These are phyloP conservation scores for Xanthostigma xanthostigma DNA, from an alignment of 2,888 invertebrate genomes.

Conservation along the genomic window DNA sequence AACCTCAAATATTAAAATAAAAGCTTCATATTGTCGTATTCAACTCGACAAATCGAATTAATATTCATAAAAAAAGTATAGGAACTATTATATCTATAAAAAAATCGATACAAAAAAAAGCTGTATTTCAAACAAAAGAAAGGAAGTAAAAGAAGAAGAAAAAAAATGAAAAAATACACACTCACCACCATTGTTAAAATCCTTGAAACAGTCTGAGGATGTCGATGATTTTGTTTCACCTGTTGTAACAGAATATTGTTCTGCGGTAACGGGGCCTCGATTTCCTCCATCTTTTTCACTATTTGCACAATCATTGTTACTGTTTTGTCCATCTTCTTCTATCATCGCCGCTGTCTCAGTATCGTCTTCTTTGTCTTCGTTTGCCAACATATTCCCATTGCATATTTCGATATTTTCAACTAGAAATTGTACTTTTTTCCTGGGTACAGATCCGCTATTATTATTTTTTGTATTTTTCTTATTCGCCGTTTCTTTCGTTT, in stretches of 20 bases:
- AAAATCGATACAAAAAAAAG: no score
- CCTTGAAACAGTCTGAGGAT: neutral
- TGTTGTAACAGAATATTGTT: neutral
- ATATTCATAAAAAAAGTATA: no score
- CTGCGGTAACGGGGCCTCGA: neutral
- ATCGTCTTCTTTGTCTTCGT: constrained; percentile 16
- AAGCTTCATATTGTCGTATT: no score
- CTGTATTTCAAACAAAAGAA: no score
- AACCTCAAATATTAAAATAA: no score
- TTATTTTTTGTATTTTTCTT: neutral
- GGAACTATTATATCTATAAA: no score
- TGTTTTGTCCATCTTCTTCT: neutral
- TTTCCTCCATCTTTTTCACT: neutral
- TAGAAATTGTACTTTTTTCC: constrained; percentile 58
- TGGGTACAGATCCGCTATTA: constrained; percentile 24
- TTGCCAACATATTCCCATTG: constrained; percentile 16
- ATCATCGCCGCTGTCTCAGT: neutral
- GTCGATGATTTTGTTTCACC: neutral
- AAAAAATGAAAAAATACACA: no score
- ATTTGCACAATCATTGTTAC: neutral
- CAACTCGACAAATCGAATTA: no score
- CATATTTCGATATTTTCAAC: constrained; percentile 43
- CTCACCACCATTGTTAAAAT: neutral
- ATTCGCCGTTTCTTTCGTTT: constrained; percentile 17
- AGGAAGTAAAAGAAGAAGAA: no score